phyloP scores from a whole-genome alignment of 2,888 invertebrate species.

The Campaea margaritaria region DNA sequence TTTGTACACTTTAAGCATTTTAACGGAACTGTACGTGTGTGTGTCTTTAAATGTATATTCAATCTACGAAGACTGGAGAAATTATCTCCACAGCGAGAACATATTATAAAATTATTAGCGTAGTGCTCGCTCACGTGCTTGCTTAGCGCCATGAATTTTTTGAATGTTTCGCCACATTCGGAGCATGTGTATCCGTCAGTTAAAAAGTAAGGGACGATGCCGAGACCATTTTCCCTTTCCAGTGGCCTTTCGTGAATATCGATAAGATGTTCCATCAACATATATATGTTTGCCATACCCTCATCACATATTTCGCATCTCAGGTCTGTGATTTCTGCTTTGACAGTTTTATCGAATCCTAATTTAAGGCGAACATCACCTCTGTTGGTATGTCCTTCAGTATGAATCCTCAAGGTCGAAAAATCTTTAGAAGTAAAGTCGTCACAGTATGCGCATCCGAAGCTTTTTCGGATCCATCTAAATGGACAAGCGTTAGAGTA shows the following conservation, averaged over 20 bases:
- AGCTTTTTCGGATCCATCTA: constrained; percentile 67
- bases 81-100: constrained; percentile 56
- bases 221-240: constrained; percentile 4
- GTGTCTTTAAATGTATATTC: constrained; percentile 41
- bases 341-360: constrained; percentile 1
- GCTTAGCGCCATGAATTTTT: constrained; percentile 28
- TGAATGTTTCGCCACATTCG: constrained; percentile 12
- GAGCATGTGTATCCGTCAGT: constrained; percentile 12
- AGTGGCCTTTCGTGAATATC: constrained; percentile 14
- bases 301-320: constrained; percentile 16
- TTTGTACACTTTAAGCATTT: constrained; percentile 56
- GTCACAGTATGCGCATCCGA: constrained; percentile 68
- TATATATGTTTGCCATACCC: constrained; percentile 1
- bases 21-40: neutral
- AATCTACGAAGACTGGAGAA: constrained; percentile 17
- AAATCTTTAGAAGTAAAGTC: constrained; percentile 11
- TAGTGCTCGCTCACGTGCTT: constrained; percentile 63
- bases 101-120: constrained; percentile 1
- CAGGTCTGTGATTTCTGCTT: constrained; percentile 18
- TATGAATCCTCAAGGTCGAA: constrained; percentile 24
- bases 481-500: constrained; percentile 73
- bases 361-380: neutral
- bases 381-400: constrained; percentile 41
- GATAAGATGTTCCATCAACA: constrained; percentile 21
- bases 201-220: constrained; percentile 15